These are phyloP conservation scores for Petromus typicus DNA, from an alignment of 2,113 vertebrate genomes.

Conservation along the genomic window DNA sequence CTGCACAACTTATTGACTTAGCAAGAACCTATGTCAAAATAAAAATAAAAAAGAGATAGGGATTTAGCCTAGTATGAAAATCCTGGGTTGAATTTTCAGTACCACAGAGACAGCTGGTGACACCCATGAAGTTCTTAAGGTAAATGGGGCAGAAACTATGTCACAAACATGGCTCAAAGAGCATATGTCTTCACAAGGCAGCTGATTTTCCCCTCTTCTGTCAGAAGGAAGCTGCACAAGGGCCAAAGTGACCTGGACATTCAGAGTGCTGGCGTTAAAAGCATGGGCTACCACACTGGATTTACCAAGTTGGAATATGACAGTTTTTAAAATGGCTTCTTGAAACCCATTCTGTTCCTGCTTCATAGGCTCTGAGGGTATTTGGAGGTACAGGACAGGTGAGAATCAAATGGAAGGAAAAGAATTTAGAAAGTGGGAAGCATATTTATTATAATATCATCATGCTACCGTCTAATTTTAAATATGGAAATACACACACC, in stretches of 20 bases:
- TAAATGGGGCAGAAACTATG: not conserved
- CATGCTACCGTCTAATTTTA: not conserved
- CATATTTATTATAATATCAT: not conserved
- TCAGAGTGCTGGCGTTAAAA: not conserved
- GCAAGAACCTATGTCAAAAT: not conserved
- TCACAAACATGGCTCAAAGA: not conserved
- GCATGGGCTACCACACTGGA: not conserved
- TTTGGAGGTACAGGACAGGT: not conserved
- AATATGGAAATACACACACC: not conserved
- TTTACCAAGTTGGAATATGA: not conserved
- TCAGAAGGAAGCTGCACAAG: not conserved
- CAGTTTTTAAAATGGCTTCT: not conserved
- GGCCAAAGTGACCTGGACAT: not conserved
- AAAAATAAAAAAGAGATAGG: not conserved
- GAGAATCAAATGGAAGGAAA: not conserved
- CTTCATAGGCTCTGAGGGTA: not conserved
- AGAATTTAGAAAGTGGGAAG: not conserved
- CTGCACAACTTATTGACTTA: not conserved
- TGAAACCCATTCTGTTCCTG: not conserved
- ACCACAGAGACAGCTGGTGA: not conserved
- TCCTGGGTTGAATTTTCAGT: not conserved
- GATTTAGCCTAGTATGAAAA: not conserved
- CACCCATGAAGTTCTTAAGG: not conserved
- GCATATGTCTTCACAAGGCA: not conserved
- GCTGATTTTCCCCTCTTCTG: not conserved